These are phyloP conservation scores for Archips xylosteana DNA, from an alignment of 2,888 invertebrate species.

Conservation along the genomic window DNA sequence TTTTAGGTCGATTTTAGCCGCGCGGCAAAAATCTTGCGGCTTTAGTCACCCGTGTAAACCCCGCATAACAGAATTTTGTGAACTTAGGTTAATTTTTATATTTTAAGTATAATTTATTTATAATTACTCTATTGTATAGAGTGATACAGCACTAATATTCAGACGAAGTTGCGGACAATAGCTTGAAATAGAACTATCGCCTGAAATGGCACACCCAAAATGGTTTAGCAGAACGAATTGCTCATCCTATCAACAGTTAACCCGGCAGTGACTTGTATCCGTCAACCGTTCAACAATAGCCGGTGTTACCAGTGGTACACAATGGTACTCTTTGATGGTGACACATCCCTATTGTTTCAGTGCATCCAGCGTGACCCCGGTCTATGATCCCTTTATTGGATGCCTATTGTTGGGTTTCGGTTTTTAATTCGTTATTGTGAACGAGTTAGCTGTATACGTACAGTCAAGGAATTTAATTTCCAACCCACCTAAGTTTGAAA, in stretches of 20 bases:
- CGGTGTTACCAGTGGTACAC: background rate
- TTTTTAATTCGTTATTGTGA: background rate
- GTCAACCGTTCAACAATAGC: constrained; percentile 1
- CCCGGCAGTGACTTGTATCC: constrained; percentile 10
- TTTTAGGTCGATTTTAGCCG: no score
- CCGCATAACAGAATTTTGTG: no score
- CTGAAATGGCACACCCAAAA: background rate
- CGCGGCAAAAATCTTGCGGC: no score
- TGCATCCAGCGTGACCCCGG: constrained; percentile 23
- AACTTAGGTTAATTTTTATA: no score
- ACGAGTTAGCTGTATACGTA: no score
- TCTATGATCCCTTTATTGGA: background rate
- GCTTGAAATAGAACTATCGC: background rate
- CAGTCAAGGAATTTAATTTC: no score
- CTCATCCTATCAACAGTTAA: constrained; percentile 16
- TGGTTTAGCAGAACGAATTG: background rate
- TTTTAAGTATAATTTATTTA: no score
- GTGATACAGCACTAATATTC: no score
- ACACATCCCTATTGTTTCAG: constrained; percentile 39
- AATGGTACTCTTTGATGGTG: background rate
- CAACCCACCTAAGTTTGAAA: no score
- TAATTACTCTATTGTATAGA: no score
- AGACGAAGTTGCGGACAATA: no score
- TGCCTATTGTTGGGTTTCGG: background rate
- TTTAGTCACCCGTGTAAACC: no score